These are phyloP conservation scores for Lasioglossum lativentre DNA, from an alignment of 2,888 invertebrate species.

Conservation along the genomic window DNA sequence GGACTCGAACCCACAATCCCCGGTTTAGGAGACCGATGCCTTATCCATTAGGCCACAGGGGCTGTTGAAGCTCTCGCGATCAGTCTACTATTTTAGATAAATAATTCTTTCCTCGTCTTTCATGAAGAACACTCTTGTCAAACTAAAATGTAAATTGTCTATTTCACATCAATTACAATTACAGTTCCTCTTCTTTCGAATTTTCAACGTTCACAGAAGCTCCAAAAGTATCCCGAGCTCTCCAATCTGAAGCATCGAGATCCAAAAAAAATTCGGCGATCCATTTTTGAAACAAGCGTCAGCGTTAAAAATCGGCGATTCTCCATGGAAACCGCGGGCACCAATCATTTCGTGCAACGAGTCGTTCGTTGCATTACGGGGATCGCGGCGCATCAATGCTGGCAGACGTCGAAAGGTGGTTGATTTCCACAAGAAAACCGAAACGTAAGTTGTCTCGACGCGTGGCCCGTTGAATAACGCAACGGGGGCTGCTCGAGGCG, in stretches of 20 bases:
- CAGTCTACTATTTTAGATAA: not conserved
- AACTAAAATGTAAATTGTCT: not conserved
- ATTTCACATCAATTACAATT: no score
- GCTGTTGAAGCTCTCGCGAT: conserved; percentile 81
- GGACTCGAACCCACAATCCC: conserved; percentile 95
- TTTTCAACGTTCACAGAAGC: not conserved
- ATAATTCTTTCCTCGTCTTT: not conserved
- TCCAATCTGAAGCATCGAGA: not conserved
- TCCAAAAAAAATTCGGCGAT: not conserved
- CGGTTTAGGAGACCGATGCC: conserved; percentile 94
- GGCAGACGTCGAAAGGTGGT: conserved; percentile 2
- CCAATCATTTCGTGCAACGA: not conserved
- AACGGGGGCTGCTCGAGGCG: conserved; percentile 3
- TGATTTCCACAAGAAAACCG: conserved; percentile 10
- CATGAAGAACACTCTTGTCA: not conserved
- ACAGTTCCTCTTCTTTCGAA: not conserved
- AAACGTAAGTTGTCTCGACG: not conserved
- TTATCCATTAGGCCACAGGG: conserved; percentile 94
- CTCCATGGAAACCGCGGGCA: not conserved
- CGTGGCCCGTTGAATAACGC: conserved; percentile 23
- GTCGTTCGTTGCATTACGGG: not conserved
- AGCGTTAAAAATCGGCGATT: not conserved
- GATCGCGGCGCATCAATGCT: not conserved
- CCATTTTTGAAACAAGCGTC: not conserved
- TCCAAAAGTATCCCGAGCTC: not conserved